Evolutionary conservation across 1,140 invertebrate genomes (phyloP).

Genomic region (Lepidostoma basale): DNA sequence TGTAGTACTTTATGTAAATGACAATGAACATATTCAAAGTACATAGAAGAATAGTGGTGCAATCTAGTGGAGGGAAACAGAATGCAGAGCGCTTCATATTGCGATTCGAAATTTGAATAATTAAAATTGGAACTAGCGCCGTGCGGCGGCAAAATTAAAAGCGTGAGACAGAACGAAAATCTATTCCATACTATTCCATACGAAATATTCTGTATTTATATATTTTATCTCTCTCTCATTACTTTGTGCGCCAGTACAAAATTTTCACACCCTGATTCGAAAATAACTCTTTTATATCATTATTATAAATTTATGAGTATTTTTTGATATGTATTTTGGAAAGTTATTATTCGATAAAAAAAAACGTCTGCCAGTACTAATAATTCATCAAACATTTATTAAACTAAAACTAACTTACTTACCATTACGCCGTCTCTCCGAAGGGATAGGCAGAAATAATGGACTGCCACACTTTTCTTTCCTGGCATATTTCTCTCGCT

Average conservation of each 20-base stretch:
- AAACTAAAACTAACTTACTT: too few species aligned
- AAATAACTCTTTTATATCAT: background rate
- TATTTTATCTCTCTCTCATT: slow-evolving; percentile 24
- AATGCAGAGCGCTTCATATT: slow-evolving; percentile 17
- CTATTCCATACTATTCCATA: slow-evolving; percentile 14
- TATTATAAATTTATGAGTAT: background rate
- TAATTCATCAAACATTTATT: too few species aligned
- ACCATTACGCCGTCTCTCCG: too few species aligned
- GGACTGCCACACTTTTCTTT: too few species aligned
- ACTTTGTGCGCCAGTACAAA: background rate
- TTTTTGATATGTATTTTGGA: too few species aligned
- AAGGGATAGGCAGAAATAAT: too few species aligned
- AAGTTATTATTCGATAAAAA: too few species aligned
- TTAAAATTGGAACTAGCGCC: slow-evolving; percentile 25
- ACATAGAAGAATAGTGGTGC: too few species aligned
- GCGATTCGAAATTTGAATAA: slow-evolving; percentile 27
- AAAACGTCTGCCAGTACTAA: too few species aligned
- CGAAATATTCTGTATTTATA: slow-evolving; percentile 18
- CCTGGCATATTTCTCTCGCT: too few species aligned
- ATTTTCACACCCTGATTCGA: background rate
- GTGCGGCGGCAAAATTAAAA: slow-evolving; percentile 25
- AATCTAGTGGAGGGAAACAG: background rate
- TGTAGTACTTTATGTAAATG: too few species aligned
- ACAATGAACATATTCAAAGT: too few species aligned
- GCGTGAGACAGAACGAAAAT: slow-evolving; percentile 26